Conservation (phyloP, 2,797 vertebrate species). For the Enteromius argenteus region DNA sequence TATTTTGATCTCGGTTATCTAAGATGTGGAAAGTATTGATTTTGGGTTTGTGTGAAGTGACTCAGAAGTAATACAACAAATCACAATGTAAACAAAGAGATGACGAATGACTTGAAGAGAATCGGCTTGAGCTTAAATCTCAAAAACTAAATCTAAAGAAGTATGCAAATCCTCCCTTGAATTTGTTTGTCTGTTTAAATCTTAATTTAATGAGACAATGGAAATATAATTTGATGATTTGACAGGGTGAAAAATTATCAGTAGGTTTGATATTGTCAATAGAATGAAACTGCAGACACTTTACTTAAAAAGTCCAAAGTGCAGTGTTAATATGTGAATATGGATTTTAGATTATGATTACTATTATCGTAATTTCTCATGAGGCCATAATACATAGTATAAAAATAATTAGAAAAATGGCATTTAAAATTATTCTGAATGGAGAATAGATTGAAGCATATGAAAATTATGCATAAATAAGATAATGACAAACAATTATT, state of each 20-base stretch:
- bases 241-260: neutral
- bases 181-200: neutral
- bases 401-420: neutral
- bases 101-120: too few relatives aligned
- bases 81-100: neutral
- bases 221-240: neutral
- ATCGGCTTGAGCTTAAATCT: neutral
- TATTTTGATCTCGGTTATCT: neutral
- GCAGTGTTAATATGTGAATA: neutral
- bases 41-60: neutral
- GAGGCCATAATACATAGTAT: neutral
- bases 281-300: neutral
- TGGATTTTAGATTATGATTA: neutral
- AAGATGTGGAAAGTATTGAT: conserved; percentile 15
- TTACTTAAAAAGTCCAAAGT: neutral
- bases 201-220: neutral
- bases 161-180: neutral
- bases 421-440: neutral
- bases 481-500: neutral
- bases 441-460: neutral
- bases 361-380: neutral
- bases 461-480: neutral
- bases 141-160: neutral
- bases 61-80: neutral
- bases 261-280: neutral